Percentiles rank a stretch among this genome's conserved stretches.
Conservation (phyloP, 1,140 invertebrate species). For the Tetraneura akinire region DNA sequence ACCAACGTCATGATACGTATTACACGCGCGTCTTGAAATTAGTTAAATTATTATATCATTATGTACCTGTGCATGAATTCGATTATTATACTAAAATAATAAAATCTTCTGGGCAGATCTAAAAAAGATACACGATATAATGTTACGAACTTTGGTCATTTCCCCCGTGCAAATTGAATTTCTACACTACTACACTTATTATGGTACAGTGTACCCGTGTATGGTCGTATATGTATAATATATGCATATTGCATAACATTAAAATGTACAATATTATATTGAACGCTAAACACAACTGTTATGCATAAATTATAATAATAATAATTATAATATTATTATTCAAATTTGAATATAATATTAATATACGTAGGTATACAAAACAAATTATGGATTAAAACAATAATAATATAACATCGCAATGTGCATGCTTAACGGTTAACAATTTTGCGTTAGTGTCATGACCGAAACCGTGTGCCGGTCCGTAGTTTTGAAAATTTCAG, state of each 20-base stretch:
- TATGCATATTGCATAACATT: not conserved
- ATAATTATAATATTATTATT: too few species aligned
- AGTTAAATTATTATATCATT: too few species aligned
- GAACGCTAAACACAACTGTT: not conserved
- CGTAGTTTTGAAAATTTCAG: conserved; percentile 20
- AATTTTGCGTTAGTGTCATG: conserved; percentile 20
- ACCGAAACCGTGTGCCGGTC: conserved; percentile 12
- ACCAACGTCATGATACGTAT: conserved; percentile 9
- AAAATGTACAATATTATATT: not conserved
- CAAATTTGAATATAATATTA: not conserved
- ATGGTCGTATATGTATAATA: not conserved
- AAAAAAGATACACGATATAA: too few species aligned
- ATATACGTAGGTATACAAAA: not conserved
- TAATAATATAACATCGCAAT: not conserved
- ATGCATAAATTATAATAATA: not conserved
- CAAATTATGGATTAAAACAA: conserved; percentile 2
- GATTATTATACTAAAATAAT: conserved; percentile 10
- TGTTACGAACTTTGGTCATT: not conserved
- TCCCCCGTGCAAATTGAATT: not conserved
- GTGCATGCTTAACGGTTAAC: conserved; percentile 2
- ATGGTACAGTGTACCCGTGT: too few species aligned
- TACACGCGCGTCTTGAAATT: too few species aligned
- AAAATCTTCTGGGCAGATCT: not conserved
- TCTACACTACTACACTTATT: too few species aligned
- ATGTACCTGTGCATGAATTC: conserved; percentile 11